phyloP scores from a whole-genome alignment of 2,113 vertebrate species.

The Gymnorhina tibicen region DNA sequence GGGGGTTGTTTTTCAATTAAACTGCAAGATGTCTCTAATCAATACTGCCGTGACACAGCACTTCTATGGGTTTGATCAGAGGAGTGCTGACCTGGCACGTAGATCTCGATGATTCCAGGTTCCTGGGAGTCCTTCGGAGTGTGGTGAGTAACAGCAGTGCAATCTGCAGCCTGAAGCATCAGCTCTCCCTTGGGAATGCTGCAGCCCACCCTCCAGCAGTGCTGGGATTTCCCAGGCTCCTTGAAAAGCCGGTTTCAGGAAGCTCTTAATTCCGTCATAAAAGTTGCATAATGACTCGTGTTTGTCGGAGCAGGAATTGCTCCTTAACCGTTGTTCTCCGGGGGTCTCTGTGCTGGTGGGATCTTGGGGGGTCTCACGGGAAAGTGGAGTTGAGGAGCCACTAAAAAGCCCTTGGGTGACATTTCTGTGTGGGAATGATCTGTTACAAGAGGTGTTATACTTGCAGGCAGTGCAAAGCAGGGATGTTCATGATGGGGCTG shows the following conservation, averaged over 20 bases:
- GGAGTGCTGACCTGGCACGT: not conserved
- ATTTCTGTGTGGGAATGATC: accelerated
- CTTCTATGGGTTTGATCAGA: not conserved
- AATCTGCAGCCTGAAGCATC: not conserved
- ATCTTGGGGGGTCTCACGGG: not conserved
- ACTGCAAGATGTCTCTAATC: not conserved
- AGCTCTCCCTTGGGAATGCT: not conserved
- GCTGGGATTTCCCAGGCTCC: not conserved
- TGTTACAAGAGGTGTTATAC: accelerated
- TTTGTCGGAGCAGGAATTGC: not conserved
- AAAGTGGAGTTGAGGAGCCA: not conserved
- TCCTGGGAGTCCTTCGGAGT: not conserved
- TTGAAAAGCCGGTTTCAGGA: not conserved
- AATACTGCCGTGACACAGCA: accelerated
- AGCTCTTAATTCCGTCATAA: not conserved
- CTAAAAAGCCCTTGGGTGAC: accelerated
- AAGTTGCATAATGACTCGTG: not conserved
- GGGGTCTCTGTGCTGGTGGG: not conserved
- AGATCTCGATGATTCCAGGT: not conserved
- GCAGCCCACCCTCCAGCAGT: not conserved
- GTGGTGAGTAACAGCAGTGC: not conserved
- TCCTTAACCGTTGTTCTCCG: not conserved
- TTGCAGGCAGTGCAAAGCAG: not conserved
- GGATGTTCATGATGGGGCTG: not conserved
- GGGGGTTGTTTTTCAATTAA: not conserved